Conservation (phyloP, 1,140 invertebrate species). For the Berghia stephanieae region DNA sequence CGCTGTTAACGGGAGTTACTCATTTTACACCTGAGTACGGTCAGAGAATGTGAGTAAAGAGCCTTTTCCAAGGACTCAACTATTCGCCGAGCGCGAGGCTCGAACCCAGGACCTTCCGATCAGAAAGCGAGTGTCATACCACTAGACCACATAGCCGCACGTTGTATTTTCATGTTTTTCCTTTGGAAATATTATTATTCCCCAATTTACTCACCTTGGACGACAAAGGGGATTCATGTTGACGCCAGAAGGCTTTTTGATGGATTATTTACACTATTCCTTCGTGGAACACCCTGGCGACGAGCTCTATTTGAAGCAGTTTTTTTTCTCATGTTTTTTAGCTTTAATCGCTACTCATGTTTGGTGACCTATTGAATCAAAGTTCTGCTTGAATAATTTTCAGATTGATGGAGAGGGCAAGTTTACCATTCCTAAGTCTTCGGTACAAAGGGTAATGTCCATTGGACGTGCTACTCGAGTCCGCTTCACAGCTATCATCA, state of each 20-base stretch:
- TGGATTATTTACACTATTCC: neutral
- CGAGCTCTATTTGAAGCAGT: neutral
- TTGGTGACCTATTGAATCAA: neutral
- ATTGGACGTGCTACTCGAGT: neutral
- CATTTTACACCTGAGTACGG: no score
- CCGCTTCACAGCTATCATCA: constrained; percentile 31
- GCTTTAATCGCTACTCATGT: neutral
- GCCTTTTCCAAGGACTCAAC: no score
- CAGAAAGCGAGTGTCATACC: no score
- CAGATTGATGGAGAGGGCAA: constrained; percentile 37
- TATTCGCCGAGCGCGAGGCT: no score
- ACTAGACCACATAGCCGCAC: no score
- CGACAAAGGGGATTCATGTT: no score
- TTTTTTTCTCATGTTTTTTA: neutral
- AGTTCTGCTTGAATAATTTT: neutral
- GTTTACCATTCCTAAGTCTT: constrained; percentile 24
- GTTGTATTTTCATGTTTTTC: no score
- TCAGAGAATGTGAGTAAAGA: no score
- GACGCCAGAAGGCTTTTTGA: neutral
- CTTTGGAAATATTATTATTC: no score
- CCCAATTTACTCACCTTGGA: no score
- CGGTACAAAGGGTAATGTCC: constrained; percentile 13
- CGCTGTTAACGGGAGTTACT: no score
- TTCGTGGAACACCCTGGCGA: neutral
- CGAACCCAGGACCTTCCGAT: no score